Evolutionary conservation across 2,888 invertebrate species (phyloP).

Genomic region (Fissipunctia ypsillon): DNA sequence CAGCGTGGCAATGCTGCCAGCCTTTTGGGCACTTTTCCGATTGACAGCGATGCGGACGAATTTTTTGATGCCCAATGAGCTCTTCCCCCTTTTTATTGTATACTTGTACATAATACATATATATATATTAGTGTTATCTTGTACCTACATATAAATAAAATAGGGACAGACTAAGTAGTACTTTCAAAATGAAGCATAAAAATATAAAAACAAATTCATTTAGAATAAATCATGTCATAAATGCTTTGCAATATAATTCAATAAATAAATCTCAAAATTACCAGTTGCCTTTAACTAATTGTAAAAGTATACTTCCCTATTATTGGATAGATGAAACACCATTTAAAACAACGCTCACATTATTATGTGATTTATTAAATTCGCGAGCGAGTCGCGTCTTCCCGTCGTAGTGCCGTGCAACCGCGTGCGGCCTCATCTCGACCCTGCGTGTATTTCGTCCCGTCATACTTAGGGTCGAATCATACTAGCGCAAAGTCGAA

Average conservation of each 20-base stretch:
- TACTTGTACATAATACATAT: no score
- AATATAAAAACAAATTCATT: background rate
- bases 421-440: background rate
- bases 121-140: no score
- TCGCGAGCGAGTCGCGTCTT: slow-evolving; percentile 41
- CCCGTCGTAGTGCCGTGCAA: background rate
- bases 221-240: no score
- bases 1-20: no score
- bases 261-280: slow-evolving; percentile 1
- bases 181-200: no score
- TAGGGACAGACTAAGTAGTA: no score
- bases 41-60: no score
- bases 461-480: background rate
- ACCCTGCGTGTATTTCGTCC: background rate
- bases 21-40: no score
- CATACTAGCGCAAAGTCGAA: background rate
- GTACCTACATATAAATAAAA: no score
- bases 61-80: no score
- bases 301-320: background rate
- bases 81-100: no score
- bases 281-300: background rate
- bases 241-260: slow-evolving; percentile 1
- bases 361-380: slow-evolving; percentile 68
- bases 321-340: slow-evolving; percentile 40
- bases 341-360: slow-evolving; percentile 57